Evolutionary conservation across 2,797 vertebrate genomes (phyloP), one percentile per base, ranked within the genome.

Genomic region (Phylloscopus collybita): DNA sequence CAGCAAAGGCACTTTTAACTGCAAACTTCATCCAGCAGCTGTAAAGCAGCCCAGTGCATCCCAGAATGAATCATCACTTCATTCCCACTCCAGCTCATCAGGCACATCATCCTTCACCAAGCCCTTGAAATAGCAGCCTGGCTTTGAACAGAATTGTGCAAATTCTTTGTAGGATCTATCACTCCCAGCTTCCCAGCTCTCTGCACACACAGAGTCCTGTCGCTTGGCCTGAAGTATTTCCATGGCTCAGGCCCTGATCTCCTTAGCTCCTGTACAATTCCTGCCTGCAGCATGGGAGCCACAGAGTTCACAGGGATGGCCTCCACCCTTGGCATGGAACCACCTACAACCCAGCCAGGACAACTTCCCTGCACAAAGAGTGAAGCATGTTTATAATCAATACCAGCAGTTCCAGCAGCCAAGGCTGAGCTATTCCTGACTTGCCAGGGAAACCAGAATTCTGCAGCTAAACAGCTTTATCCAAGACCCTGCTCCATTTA

Each of bases 201-300:
- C 44, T 7, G 70, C 61, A 18, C 1, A 38, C 57, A 53, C 57
- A 13, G 0, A 0, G 34, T 36, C 67, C 67, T 0, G 0, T 4
- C 50, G 3, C 59, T 34, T 4, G 1, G 64, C 72, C 50, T 20
- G 6, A 21, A 15, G 26, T 16, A 5, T 5, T 10, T 4, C 3
- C 13, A 11, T 0, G 53, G 38, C 45, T 57, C 4, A 2, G 42
- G n/a, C 21, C 60, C 38, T 62, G 60, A 30, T 27, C 60, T 30
- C 27, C 17, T 34, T 1, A 59, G 74, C 51, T 69, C 38, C 88
- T 26, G 20, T 2, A 10, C 16, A 5, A 10, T 14, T 53, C 30
- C 59, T 50, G 42, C 13, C 74, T 38, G 30, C 47, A 81, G 76
- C 69, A 25, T 2, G 1, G 49, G 32, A 53, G 60, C 29, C 49